Evolutionary conservation across 2,888 invertebrate genomes (phyloP).

Genomic region (Eilema sororculum): DNA sequence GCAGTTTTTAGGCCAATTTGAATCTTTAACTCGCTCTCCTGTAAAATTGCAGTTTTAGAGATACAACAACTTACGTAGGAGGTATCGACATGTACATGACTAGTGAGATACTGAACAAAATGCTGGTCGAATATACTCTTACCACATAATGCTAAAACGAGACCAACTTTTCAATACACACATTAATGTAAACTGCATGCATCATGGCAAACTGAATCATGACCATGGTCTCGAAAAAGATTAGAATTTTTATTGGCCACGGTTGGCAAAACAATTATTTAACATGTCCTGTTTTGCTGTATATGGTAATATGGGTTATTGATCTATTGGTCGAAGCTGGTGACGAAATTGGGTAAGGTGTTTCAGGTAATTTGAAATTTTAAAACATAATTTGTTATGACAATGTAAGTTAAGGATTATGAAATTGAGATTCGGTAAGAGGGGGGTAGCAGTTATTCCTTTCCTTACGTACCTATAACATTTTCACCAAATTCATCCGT

Average conservation of each 20-base stretch:
- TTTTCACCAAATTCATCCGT: too few relatives aligned
- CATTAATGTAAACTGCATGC: neutral
- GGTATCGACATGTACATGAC: too few relatives aligned
- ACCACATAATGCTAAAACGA: neutral
- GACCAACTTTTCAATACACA: constrained; percentile 1
- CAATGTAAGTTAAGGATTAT: too few relatives aligned
- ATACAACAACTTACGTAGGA: too few relatives aligned
- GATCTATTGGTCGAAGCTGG: neutral
- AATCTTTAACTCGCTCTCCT: too few relatives aligned
- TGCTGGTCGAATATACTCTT: too few relatives aligned
- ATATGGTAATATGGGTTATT: neutral
- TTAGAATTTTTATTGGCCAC: neutral
- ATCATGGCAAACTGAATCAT: neutral
- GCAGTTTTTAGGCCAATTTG: too few relatives aligned
- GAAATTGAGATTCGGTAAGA: neutral
- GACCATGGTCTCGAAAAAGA: neutral
- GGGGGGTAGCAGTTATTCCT: too few relatives aligned
- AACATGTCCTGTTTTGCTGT: neutral
- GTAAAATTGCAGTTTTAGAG: too few relatives aligned
- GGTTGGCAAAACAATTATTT: neutral
- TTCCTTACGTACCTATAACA: too few relatives aligned
- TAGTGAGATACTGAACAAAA: too few relatives aligned
- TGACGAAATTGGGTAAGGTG: neutral
- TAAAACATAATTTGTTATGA: neutral
- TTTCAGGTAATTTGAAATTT: neutral